Base-by-base conservation (phyloP, 53 echinoderm and acorn worm genomes). In the Astropecten irregularis region DNA sequence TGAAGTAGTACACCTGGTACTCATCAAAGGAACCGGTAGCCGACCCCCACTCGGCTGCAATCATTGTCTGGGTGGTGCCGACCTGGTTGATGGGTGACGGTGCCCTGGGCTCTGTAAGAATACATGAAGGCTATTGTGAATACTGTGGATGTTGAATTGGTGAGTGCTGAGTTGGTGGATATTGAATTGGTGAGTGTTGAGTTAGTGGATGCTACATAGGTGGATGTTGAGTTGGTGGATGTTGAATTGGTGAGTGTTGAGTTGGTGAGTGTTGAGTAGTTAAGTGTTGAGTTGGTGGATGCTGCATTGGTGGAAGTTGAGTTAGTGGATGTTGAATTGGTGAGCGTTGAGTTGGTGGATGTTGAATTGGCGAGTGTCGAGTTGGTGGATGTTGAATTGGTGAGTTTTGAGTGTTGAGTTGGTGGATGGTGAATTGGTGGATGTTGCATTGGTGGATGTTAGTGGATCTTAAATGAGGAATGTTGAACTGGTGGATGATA, bases 21-120 rank as follows among this genome's bases (percentile, higher is more conserved):
- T 28, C 36, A 69, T 89, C 89, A 82, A 89, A 89, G 86, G 73
- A 64, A 1, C 92, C 89, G 14, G 49, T 29, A 8, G 92, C 83
- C 0, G 88, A 68, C 4, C 76, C 83, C 92, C 92, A 92, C 36
- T 66, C 47, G 34, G 89, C 73, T 16, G 89, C 48, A 56, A 92
- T 85, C 25, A 58, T 30, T 14, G 89, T 92, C 77, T 92, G 86
- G 19, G 89, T 92, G 18, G 69, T 76, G 33, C 51, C 54, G 4
- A 74, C 50, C 15, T 71, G 42, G 26, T 62, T 48, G 40, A 86
- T 73, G 18, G 44, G 0, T 9, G 86, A 71, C 58, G 92, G 92
- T 6, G 61, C 52, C 20, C 68, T 71, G 13, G 92, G 92, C 33
- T 32, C 92, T 92, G 69, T 19, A 54, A 15, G 37, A 68, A 20